These are phyloP conservation scores for Theristus sp. DNA, from an alignment of 2,888 invertebrate species.

Conservation along the genomic window DNA sequence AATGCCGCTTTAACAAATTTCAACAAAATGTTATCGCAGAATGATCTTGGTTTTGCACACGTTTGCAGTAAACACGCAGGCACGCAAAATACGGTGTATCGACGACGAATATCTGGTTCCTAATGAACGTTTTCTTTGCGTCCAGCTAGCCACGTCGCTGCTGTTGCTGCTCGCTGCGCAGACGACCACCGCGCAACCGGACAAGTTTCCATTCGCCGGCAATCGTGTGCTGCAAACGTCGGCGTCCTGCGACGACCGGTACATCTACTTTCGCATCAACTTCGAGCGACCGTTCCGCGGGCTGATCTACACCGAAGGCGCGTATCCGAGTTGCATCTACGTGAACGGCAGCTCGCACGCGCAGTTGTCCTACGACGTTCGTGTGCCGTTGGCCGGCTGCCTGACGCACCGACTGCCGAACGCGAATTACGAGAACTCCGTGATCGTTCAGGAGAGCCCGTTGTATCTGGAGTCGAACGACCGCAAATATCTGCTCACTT, in stretches of 20 bases:
- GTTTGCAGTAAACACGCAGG: no score
- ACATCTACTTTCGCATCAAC: conserved; percentile 4
- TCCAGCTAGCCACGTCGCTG: no score
- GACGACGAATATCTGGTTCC: no score
- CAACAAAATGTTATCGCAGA: no score
- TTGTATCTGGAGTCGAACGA: conserved; percentile 1
- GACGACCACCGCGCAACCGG: no score
- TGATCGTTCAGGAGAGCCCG: conserved; percentile 7
- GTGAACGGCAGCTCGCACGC: conserved; percentile 1
- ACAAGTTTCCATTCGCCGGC: no score
- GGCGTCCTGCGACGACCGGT: conserved; percentile 5
- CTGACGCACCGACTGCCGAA: not conserved
- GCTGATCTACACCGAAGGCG: conserved; percentile 7
- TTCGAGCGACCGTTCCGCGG: conserved; percentile 7
- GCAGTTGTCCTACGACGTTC: conserved; percentile 3
- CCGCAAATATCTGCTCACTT: conserved; percentile 7
- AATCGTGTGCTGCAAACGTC: conserved; percentile 2
- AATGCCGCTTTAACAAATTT: no score
- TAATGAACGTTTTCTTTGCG: no score
- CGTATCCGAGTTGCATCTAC: conserved; percentile 3
- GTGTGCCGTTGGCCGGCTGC: conserved; percentile 5
- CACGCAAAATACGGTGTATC: no score
- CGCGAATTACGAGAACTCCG: conserved; percentile 5
- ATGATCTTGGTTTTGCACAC: no score
- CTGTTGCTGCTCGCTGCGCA: no score